Percentiles rank a stretch among this genome's conserved stretches.
These are phyloP conservation scores for Gryllus longicercus DNA, from an alignment of 2,888 invertebrate species.

Conservation along the genomic window DNA sequence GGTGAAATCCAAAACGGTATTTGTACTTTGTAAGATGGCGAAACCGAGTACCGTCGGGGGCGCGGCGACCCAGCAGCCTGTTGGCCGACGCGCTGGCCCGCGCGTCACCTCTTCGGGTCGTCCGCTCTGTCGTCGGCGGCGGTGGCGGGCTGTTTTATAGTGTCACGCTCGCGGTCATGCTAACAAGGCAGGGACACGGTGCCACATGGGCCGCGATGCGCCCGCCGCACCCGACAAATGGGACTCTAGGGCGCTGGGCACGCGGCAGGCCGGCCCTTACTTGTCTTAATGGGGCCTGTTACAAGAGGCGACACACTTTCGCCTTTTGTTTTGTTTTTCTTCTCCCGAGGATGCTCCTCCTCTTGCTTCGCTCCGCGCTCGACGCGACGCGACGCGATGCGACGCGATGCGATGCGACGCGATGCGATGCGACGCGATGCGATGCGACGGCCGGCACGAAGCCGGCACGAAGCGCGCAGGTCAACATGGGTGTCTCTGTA, in stretches of 20 bases:
- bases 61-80: too few species aligned
- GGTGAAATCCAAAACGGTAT: too few species aligned
- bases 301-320: neutral
- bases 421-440: too few species aligned
- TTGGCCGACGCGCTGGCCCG: neutral
- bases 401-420: neutral
- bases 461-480: too few species aligned
- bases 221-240: neutral
- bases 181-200: neutral
- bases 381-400: too few species aligned
- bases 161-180: neutral
- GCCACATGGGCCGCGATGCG: neutral
- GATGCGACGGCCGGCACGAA: too few species aligned
- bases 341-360: neutral
- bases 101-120: neutral
- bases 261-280: neutral
- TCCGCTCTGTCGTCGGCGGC: neutral
- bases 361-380: neutral
- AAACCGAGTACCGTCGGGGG: too few species aligned
- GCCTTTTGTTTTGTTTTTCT: neutral
- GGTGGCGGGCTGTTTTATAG: neutral
- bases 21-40: too few species aligned
- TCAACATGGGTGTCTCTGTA: too few species aligned
- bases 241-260: neutral
- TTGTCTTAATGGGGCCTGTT: slow-evolving; percentile 7